Conservation (phyloP, 1,140 invertebrate species). For the Drosophila truncata region DNA sequence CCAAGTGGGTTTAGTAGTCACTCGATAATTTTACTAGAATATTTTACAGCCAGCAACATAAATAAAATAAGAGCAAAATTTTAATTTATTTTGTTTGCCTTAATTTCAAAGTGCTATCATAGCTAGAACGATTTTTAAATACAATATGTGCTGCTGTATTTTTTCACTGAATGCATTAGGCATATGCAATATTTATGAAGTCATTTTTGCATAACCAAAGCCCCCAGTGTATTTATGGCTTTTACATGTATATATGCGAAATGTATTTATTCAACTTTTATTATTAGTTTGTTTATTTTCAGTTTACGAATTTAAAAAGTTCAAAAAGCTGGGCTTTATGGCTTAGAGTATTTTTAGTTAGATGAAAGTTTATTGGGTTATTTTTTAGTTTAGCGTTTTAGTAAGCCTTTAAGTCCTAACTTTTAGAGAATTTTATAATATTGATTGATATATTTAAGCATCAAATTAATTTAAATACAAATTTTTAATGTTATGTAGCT, state of each 20-base stretch:
- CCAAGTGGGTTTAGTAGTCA: neutral
- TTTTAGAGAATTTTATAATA: neutral
- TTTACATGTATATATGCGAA: conserved; percentile 13
- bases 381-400: neutral
- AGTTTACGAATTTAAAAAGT: neutral
- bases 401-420: neutral
- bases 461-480: neutral
- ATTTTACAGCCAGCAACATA: neutral
- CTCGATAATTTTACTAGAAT: neutral
- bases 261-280: conserved; percentile 7
- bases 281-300: neutral
- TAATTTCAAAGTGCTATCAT: neutral
- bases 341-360: neutral
- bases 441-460: too few relatives aligned
- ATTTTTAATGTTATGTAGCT: neutral
- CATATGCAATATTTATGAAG: conserved; percentile 32
- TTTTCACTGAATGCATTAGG: conserved; percentile 19
- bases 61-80: neutral
- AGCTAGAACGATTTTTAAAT: neutral
- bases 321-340: neutral
- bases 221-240: conserved; percentile 24
- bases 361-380: neutral
- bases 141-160: conserved; percentile 5
- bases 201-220: conserved; percentile 37
- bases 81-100: neutral